A percentile compares a stretch with the other conserved stretches of the same genome.
These are phyloP conservation scores for Lonchura striata DNA, from an alignment of 2,113 vertebrate species.

Conservation along the genomic window DNA sequence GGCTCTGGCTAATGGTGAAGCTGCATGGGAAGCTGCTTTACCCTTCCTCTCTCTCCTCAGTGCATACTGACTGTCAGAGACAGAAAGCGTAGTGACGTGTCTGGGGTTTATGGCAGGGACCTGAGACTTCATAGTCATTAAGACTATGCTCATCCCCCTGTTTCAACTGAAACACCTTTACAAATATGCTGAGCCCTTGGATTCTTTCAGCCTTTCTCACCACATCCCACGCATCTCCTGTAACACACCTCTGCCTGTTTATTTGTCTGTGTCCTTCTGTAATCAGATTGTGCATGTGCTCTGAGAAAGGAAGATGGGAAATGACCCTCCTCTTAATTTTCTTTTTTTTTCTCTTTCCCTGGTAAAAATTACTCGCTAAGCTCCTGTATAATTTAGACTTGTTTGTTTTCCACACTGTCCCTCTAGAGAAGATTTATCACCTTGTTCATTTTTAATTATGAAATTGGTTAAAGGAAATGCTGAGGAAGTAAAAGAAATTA, in stretches of 20 bases:
- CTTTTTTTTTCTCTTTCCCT: neutral
- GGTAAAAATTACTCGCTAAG: neutral
- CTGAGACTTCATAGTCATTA: neutral
- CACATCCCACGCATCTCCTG: neutral
- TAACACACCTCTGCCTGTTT: neutral
- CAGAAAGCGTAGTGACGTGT: neutral
- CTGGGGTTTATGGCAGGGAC: neutral
- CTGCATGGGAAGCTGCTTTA: neutral
- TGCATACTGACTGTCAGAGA: neutral
- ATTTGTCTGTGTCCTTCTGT: neutral
- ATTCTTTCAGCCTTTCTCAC: neutral
- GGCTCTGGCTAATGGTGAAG: neutral
- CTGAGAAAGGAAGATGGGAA: neutral
- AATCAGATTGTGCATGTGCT: neutral
- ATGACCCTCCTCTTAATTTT: neutral
- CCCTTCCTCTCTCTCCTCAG: neutral
- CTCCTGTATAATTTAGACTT: neutral
- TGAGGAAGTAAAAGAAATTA: neutral
- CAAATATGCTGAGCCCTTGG: neutral
- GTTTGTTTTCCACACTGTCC: neutral
- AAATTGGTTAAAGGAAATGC: neutral
- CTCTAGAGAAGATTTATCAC: neutral
- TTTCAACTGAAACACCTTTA: neutral
- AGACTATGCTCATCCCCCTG: neutral
- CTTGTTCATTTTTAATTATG: neutral